These are phyloP conservation scores for Propithecus perrieri DNA, from an alignment of 2,797 vertebrate genomes.

Conservation along the genomic window DNA sequence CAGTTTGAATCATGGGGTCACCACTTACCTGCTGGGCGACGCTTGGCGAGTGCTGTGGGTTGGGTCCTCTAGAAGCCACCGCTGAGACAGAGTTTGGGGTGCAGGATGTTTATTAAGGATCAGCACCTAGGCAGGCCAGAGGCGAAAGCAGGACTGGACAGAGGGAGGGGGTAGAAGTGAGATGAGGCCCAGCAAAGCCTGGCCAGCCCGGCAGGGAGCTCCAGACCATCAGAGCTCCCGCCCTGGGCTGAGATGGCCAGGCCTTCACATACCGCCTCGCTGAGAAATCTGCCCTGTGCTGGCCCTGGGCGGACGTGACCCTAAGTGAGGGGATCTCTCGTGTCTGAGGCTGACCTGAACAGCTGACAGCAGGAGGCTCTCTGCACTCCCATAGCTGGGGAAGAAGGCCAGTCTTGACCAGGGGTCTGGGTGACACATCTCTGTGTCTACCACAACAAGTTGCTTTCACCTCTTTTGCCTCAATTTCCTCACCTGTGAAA, in stretches of 20 bases:
- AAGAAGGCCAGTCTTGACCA: background rate
- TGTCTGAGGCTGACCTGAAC: too few relatives aligned
- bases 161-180: background rate
- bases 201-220: background rate
- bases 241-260: too few relatives aligned
- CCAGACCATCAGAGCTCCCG: background rate
- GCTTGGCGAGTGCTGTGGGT: background rate
- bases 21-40: background rate
- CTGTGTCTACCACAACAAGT: background rate
- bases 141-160: background rate
- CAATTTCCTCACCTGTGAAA: background rate
- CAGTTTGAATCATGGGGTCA: background rate
- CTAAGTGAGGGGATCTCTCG: background rate
- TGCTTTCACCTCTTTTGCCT: background rate
- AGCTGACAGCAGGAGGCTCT: background rate
- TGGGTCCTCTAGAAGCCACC: background rate
- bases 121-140: background rate
- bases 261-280: accelerated
- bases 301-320: background rate
- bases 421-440: background rate
- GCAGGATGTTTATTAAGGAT: background rate
- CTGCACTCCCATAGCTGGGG: accelerated
- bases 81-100: background rate
- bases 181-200: background rate
- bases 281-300: background rate